Evolutionary conservation across 2,113 vertebrate species (phyloP).

Genomic region (Protobothrops flavoviridis): DNA sequence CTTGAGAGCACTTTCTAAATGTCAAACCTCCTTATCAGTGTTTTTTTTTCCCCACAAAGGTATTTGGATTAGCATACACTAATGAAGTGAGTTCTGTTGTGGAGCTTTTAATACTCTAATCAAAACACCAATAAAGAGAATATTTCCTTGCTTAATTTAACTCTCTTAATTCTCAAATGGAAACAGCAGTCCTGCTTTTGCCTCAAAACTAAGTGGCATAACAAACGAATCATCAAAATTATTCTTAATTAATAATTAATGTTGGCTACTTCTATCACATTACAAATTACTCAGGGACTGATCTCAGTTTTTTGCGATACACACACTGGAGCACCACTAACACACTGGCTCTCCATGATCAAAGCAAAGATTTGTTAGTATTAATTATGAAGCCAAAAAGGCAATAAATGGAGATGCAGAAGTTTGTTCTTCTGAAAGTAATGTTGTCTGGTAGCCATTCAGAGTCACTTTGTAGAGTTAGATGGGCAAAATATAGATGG

Average conservation of each 20-base stretch:
- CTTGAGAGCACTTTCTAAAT: not conserved
- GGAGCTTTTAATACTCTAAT: not conserved
- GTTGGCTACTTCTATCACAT: not conserved
- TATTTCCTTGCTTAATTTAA: not conserved
- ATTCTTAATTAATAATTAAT: constrained; percentile 1
- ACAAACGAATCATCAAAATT: constrained; percentile 15
- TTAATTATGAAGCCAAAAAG: not conserved
- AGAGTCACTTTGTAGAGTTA: no score
- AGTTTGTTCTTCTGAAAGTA: not conserved
- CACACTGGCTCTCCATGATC: not conserved
- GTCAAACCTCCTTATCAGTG: not conserved
- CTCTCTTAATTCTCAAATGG: not conserved
- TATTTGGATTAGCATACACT: not conserved
- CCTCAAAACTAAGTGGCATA: not conserved
- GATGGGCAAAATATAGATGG: no score
- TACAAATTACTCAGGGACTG: not conserved
- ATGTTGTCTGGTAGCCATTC: not conserved
- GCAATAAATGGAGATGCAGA: not conserved
- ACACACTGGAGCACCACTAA: not conserved
- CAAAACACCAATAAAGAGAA: not conserved
- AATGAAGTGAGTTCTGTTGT: not conserved
- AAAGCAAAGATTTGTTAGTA: not conserved
- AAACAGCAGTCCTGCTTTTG: not conserved
- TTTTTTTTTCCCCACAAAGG: not conserved
- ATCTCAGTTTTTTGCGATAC: not conserved